Evolutionary conservation across 2,797 vertebrate genomes (phyloP).

Genomic region (Malurus splendens): DNA sequence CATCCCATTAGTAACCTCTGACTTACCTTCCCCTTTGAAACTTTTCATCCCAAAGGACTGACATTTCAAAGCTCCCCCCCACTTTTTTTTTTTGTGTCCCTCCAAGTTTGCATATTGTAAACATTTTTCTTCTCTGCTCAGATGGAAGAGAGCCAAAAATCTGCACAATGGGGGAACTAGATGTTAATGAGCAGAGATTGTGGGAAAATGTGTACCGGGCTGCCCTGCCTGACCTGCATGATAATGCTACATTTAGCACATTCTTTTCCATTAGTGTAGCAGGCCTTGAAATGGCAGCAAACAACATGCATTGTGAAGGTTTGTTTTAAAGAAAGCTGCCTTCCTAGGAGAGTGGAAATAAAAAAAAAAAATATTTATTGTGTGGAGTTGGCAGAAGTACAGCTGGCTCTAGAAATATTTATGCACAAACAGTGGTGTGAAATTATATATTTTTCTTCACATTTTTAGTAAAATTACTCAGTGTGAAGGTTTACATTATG

Average conservation of each 20-base stretch:
- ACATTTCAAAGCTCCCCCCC: constrained; percentile 38
- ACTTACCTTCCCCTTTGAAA: constrained; percentile 54
- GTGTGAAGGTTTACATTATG: background rate
- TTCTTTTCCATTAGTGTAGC: constrained; percentile 64
- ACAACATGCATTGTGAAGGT: constrained; percentile 43
- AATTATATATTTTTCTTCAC: background rate
- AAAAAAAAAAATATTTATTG: constrained; percentile 45
- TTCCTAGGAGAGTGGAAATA: constrained; percentile 48
- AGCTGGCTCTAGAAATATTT: constrained; percentile 30
- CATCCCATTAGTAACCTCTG: constrained; percentile 57
- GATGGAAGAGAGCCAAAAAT: constrained; percentile 54
- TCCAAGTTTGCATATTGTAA: constrained; percentile 62
- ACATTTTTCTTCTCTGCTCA: constrained; percentile 40
- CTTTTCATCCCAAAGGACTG: constrained; percentile 44
- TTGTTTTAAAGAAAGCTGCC: constrained; percentile 57
- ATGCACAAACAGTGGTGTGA: background rate
- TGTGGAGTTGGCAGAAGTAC: background rate
- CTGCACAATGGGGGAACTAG: constrained; percentile 65
- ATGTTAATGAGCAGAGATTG: constrained; percentile 69
- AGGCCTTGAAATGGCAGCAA: constrained; percentile 55
- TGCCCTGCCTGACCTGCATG: constrained; percentile 65
- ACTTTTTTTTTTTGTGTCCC: background rate
- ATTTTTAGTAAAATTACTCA: background rate
- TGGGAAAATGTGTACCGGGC: constrained; percentile 62
- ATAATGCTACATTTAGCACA: constrained; percentile 70